Base-by-base conservation (phyloP, 1,140 invertebrate genomes). In the Drosophila oshimai region DNA sequence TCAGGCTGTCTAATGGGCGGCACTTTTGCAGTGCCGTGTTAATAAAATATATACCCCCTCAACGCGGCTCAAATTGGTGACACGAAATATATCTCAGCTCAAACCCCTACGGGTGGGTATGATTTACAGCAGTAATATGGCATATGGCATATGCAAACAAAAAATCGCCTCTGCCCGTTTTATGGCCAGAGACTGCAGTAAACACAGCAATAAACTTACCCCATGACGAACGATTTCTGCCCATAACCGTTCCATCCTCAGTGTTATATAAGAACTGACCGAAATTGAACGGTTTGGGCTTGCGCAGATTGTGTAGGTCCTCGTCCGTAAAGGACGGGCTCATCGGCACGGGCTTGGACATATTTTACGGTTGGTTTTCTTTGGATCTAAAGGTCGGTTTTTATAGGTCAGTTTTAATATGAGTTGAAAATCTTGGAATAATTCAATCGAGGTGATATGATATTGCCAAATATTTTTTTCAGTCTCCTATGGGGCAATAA, bases 141-240 rank as follows among this genome's bases (percentile, higher is more conserved):
- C n/a, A n/a, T n/a, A n/a, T n/a, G 46, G 7, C 31, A 17, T 17
- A 15, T 24, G 45, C 10, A 10, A 28, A 7, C 9, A n/a, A 22
- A 33, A 10, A 12, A 6, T 4, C 6, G 5, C 42, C 20, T 15
- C 13, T 24, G n/a, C 6, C 42, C 15, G 33, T n/a, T 51, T 42
- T 44, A 31, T 15, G 12, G 2, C 50, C 15, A 5, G 12, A 17
- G 13, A 28, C 2, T 12, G n/a, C 12, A 42, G 10, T 13, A 18
- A 41, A 28, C 37, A 49, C 18, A 10, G 24, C 22, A 34, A 46
- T 64, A 29, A 62, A 90, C 89, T 90, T 93, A 96, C 96, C 94
- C 95, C 95, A 97, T 89, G 94, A 94, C 80, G 92, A 90, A 26
- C 93, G 93, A 58, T 94, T 95, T 80, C 96, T 92, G 60, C 95